Evolutionary conservation across 2,888 invertebrate species (phyloP), one percentile per base, ranked within the genome.

Genomic region (Cistogaster globosa): DNA sequence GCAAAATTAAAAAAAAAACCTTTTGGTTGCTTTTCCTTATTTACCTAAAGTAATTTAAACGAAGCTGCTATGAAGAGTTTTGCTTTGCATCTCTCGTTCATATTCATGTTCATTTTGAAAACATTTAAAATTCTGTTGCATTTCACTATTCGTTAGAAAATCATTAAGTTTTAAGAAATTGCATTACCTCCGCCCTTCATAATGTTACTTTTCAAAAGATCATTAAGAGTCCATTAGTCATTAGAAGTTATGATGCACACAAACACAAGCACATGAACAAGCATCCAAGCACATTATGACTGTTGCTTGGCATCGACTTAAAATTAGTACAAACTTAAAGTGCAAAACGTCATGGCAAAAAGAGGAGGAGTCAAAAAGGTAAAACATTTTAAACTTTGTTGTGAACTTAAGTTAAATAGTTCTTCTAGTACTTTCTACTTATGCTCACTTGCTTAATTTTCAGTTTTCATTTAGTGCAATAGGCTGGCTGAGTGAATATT

Each of bases 191-290:
- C 55, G 62, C 68, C 68, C 81, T 81, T 69, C 45, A 69, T 36
- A 58, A 74, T 42, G 67, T 65, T 76, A 80, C 42, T 77, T 75
- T 76, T 88, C 88, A 89, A 90, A 89, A 90, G 90, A 90, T 90
- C 90, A 90, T 90, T 90, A 90, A 89, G 89, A 90, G 90, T 90
- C 90, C 90, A 90, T 90, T 90, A 90, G 90, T 90, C 90, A 90
- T 90, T 90, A 90, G 68, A 78, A 88, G 88, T 72, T 84, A 71
- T 80, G 78, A 74, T 18, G 53, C 38, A 38, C 26, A 65, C 65
- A 65, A 22, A 14, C 45, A 69, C 78, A 78, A 26, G 26, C 26
- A 65, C 65, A 65, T 18, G 18, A 32, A 69, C 78, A 78, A 26
- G 26, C 26, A 26, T 26, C 26, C 42, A 51, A 63, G 42, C 38